Conservation (phyloP, 2,797 vertebrate genomes). For the Pipistrellus pipistrellus region DNA sequence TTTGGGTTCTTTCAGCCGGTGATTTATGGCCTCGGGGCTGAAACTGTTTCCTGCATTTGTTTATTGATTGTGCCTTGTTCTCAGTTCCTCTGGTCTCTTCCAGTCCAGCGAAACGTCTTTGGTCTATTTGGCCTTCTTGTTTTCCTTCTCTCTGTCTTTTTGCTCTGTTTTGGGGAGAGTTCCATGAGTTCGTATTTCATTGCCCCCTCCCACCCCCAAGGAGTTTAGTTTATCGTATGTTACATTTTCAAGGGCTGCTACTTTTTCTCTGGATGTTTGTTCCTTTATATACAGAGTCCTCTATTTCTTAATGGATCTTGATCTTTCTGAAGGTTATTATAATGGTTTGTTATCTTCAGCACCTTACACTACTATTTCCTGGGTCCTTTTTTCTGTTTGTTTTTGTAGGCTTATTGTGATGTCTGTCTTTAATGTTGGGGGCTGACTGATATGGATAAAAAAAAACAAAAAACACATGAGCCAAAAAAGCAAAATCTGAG, state of each 20-base stretch:
- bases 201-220: background rate
- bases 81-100: background rate
- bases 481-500: background rate
- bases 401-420: constrained; percentile 10
- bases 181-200: background rate
- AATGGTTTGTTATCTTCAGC: background rate
- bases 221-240: background rate
- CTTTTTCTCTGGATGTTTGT: background rate
- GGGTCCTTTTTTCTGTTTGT: background rate
- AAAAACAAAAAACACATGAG: constrained; percentile 34
- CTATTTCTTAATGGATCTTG: background rate
- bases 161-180: background rate
- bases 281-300: background rate
- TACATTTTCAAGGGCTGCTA: constrained; percentile 10
- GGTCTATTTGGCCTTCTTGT: background rate
- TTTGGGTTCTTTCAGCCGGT: background rate
- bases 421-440: constrained; percentile 2
- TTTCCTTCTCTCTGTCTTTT: background rate
- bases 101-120: background rate
- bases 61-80: background rate
- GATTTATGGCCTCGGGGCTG: background rate
- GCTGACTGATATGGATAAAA: constrained; percentile 3
- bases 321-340: background rate
- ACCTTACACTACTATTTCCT: background rate
- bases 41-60: background rate